Conservation (phyloP, 2,888 invertebrate genomes). For the Tromatobia lineatoria region DNA sequence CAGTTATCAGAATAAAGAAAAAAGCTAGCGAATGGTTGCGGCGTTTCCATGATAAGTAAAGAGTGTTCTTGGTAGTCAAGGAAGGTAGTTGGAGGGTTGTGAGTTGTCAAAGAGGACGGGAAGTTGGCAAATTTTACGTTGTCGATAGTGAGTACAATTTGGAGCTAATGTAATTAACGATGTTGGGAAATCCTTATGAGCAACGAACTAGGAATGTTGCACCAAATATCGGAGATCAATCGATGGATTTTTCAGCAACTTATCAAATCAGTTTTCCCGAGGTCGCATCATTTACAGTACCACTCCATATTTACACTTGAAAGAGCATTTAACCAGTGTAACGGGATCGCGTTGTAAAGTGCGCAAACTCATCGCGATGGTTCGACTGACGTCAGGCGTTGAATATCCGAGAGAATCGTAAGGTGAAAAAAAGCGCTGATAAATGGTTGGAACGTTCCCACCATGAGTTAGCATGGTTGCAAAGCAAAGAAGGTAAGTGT, state of each 20-base stretch:
- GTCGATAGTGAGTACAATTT: too few relatives aligned
- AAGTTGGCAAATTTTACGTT: background rate
- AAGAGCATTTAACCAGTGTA: background rate
- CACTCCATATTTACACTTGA: background rate
- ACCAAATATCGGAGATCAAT: background rate
- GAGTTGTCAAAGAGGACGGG: too few relatives aligned
- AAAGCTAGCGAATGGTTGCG: background rate
- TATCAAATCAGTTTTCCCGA: background rate
- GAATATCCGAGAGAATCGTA: background rate
- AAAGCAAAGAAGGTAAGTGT: background rate
- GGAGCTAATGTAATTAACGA: too few relatives aligned
- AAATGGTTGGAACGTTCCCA: background rate
- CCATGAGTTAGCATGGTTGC: background rate
- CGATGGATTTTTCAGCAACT: background rate
- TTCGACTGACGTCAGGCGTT: background rate
- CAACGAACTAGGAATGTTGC: background rate
- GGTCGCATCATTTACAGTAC: background rate
- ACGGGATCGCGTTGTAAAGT: background rate
- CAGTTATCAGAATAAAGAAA: background rate
- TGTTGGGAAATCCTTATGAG: too few relatives aligned
- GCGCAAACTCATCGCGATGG: background rate
- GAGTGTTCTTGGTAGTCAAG: background rate
- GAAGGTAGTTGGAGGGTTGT: too few relatives aligned
- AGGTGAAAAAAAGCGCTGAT: background rate
- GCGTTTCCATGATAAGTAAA: background rate